A percentile compares a stretch with the other conserved stretches of the same genome.
Conservation (phyloP, 2,888 invertebrate species). For the Campopleginae sp. region DNA sequence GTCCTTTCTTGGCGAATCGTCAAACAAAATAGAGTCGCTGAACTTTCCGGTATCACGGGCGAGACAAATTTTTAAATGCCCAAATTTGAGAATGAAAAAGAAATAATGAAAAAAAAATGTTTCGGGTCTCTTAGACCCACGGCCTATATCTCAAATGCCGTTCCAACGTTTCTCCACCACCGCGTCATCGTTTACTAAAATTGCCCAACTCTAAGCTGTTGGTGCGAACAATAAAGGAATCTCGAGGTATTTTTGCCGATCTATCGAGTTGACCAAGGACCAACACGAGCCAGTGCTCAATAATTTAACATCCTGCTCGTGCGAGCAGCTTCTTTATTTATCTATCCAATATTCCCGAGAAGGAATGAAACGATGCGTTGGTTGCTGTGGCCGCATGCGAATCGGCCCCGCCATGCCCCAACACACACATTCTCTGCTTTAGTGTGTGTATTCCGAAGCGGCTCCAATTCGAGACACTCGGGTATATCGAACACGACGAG, state of each 20-base stretch:
- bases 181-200: no score
- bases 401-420: constrained; percentile 31
- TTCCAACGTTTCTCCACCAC: no score
- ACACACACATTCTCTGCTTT: constrained; percentile 47
- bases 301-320: neutral
- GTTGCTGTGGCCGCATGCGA: constrained; percentile 32
- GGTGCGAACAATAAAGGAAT: neutral
- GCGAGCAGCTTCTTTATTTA: neutral
- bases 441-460: constrained; percentile 63
- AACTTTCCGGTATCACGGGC: no score
- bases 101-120: no score
- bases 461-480: constrained; percentile 45
- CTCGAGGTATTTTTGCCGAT: neutral
- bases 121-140: no score
- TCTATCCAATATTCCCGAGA: constrained; percentile 46
- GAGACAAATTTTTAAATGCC: no score
- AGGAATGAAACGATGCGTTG: constrained; percentile 32
- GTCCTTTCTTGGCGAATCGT: neutral
- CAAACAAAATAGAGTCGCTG: no score
- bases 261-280: neutral
- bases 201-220: no score
- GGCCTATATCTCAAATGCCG: no score
- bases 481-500: constrained; percentile 30
- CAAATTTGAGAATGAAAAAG: no score
- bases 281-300: neutral